phyloP scores from a whole-genome alignment of 2,113 vertebrate genomes.

The Pseudolaguvia tuberculata region DNA sequence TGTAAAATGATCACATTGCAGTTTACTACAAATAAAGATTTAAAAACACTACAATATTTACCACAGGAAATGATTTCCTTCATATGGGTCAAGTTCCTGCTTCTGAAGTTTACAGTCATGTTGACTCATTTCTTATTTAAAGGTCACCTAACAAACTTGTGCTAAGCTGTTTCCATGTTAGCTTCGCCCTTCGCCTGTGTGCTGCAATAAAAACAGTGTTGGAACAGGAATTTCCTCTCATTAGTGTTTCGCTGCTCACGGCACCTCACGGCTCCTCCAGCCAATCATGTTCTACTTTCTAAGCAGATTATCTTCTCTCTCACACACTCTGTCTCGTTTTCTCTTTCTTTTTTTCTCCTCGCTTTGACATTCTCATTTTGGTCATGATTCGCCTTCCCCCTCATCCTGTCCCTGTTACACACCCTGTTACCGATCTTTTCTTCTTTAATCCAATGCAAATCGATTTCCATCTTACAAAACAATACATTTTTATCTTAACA shows the following conservation, averaged over 20 bases:
- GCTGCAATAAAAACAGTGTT: background rate
- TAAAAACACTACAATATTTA: too few species aligned
- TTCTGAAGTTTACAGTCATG: background rate
- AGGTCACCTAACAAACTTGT: slow-evolving; percentile 13
- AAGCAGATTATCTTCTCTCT: slow-evolving; percentile 30
- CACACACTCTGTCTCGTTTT: background rate
- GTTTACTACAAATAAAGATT: too few species aligned
- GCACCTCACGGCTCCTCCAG: slow-evolving; percentile 14
- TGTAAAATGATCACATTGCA: too few species aligned
- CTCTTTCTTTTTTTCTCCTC: slow-evolving; percentile 17
- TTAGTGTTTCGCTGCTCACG: slow-evolving; percentile 31
- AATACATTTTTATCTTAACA: slow-evolving; percentile 27
- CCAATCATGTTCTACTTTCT: too few species aligned
- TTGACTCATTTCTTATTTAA: background rate
- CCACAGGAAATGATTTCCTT: too few species aligned
- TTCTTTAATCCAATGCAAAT: background rate
- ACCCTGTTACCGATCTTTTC: slow-evolving; percentile 7
- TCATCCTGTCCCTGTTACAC: background rate
- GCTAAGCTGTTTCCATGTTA: background rate
- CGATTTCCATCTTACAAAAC: slow-evolving; percentile 7
- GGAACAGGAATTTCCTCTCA: slow-evolving; percentile 35
- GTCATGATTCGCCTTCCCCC: background rate
- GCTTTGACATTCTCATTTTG: slow-evolving; percentile 23
- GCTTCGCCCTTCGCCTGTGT: background rate
- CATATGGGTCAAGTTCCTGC: slow-evolving; percentile 1